Percentiles rank a stretch among this genome's conserved stretches.
These are phyloP conservation scores for Rana temporaria DNA, from an alignment of 2,113 vertebrate species.

Conservation along the genomic window DNA sequence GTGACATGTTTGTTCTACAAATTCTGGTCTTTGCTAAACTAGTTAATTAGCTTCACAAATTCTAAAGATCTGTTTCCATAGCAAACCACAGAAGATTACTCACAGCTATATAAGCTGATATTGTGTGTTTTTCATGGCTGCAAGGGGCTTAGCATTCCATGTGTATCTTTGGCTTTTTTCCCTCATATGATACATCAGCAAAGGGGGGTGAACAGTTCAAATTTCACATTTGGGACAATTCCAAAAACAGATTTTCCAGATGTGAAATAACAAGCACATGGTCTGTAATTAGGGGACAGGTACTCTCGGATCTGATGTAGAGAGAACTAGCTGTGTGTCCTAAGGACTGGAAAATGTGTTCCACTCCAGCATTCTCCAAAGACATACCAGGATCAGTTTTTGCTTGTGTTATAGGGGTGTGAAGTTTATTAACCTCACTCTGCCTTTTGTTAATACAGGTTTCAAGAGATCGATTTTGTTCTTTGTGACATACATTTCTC, in stretches of 20 bases:
- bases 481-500: constrained; percentile 40
- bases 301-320: constrained; percentile 38
- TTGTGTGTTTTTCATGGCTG: constrained; percentile 55
- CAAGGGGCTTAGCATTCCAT: constrained; percentile 49
- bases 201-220: constrained; percentile 54
- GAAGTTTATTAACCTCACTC: constrained; percentile 44
- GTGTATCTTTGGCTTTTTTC: constrained; percentile 56
- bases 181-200: constrained; percentile 55
- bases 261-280: constrained; percentile 50
- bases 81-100: constrained; percentile 56
- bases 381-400: background rate
- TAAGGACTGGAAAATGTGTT: constrained; percentile 26
- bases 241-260: constrained; percentile 54
- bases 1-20: constrained; percentile 48
- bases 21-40: constrained; percentile 53
- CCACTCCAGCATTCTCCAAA: constrained; percentile 33
- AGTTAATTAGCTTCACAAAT: constrained; percentile 54
- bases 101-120: constrained; percentile 56
- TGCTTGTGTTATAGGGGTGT: constrained; percentile 41
- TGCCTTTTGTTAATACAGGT: constrained; percentile 30
- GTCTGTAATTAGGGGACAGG: constrained; percentile 51
- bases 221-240: constrained; percentile 47
- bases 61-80: constrained; percentile 52
- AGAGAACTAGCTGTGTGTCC: constrained; percentile 38
- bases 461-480: constrained; percentile 30